Conservation (phyloP, 2,113 vertebrate genomes). For the Sigmodon hispidus region DNA sequence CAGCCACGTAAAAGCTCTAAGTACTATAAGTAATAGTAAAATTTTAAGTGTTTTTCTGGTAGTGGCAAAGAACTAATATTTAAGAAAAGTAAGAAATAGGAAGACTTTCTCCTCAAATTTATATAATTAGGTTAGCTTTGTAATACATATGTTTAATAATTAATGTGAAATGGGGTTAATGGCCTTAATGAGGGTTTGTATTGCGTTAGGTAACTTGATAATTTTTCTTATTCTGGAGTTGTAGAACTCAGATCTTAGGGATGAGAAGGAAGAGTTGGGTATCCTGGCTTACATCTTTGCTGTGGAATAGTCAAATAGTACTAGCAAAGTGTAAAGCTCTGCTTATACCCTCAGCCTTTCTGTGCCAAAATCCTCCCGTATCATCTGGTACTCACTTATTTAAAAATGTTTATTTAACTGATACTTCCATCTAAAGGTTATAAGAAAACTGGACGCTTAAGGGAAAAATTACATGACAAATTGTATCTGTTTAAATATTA, state of each 20-base stretch:
- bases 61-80: conserved; percentile 1
- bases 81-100: conserved; percentile 12
- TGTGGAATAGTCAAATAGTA: background rate
- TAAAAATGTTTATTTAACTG: background rate
- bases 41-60: conserved; percentile 8
- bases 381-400: background rate
- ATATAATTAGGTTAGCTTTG: conserved; percentile 7
- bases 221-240: conserved; percentile 41
- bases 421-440: background rate
- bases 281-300: background rate
- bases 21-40: background rate
- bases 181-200: background rate
- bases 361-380: background rate
- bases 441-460: background rate
- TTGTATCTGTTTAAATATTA: conserved; percentile 26
- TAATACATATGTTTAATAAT: conserved; percentile 9
- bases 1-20: background rate
- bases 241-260: background rate
- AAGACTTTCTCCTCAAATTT: background rate
- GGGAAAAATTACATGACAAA: background rate
- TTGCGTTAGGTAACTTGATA: background rate
- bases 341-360: background rate
- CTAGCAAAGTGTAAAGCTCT: background rate
- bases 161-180: background rate
- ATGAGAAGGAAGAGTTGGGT: background rate